Percentiles rank a stretch among this genome's conserved stretches.
These are phyloP conservation scores for Autographa pulchrina DNA, from an alignment of 2,888 invertebrate genomes.

Conservation along the genomic window DNA sequence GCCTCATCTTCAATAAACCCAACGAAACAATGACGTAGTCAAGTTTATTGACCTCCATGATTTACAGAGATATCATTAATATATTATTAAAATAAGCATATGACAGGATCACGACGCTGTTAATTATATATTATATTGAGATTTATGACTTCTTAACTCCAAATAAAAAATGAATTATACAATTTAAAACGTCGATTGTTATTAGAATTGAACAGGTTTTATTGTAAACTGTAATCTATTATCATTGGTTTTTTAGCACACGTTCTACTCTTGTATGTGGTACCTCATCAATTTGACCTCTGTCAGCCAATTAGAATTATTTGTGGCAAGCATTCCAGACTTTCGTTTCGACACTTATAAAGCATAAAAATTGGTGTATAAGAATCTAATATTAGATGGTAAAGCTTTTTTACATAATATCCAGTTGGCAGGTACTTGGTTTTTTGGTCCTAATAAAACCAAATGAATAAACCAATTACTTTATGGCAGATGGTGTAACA, in stretches of 20 bases:
- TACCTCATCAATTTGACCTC: neutral
- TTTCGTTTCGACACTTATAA: neutral
- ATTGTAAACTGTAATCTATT: neutral
- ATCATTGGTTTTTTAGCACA: neutral
- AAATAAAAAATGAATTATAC: conserved; percentile 18
- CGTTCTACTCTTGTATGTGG: neutral
- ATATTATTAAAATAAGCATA: conserved; percentile 40
- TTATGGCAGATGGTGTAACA: neutral
- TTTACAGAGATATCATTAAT: conserved; percentile 39
- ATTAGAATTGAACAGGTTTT: conserved; percentile 8
- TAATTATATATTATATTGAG: conserved; percentile 51
- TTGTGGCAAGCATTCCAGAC: neutral
- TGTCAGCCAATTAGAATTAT: neutral
- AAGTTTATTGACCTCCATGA: conserved; percentile 45
- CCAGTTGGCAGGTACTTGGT: neutral
- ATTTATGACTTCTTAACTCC: conserved; percentile 45
- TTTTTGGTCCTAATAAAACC: neutral
- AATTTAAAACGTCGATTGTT: conserved; percentile 21
- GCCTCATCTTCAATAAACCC: neutral
- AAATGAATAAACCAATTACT: neutral
- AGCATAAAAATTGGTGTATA: neutral
- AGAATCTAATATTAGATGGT: too few relatives aligned
- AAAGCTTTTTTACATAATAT: too few relatives aligned
- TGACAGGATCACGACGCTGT: conserved; percentile 48
- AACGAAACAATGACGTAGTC: neutral